Evolutionary conservation across 2,797 vertebrate genomes (phyloP), one percentile per base, ranked within the genome.

Genomic region (Melanotaenia parkinsoni): DNA sequence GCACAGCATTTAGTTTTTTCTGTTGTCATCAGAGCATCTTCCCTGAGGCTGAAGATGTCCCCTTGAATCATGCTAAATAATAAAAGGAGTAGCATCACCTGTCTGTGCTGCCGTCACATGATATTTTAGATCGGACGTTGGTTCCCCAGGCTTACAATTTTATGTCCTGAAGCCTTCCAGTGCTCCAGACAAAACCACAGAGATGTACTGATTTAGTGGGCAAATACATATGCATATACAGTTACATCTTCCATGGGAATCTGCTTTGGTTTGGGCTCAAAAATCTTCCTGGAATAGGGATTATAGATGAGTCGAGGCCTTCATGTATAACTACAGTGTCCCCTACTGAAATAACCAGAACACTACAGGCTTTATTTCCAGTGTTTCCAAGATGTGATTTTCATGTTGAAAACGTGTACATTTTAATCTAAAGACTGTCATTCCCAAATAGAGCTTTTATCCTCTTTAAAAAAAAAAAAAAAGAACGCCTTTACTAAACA

Each of bases 11-110:
- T 62, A 61, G 60, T 81, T 87, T 76, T 64, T 80, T 80, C 56
- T 88, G 71, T 76, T 74, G 63, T 74, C 18, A 3, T 38, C 32
- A 53, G 70, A 22, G n/a, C 43, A 62, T 75, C 20, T 28, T 77
- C 30, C 76, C 67, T 30, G 11, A 70, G 68, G 75, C 57, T 54
- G 20, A 8, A 74, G 70, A 81, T 20, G 3, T 65, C 75, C 59
- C 43, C 40, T 65, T 70, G 80, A 76, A 51, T 86, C 81, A 76
- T 38, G 16, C 32, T 32, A 33, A 76, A 73, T 57, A 51, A 63
- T 68, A 69, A 53, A 76, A 63, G 16, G 63, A 67, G n/a, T 77
- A 79, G 80, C 77, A 62, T 88, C 75, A 85, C 61, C 71, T 16
- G 38, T 12, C 68, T 26, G 28, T 13, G 67, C 28, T 76, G 67